These are phyloP conservation scores for Cheilosia vulpina DNA, from an alignment of 2,888 invertebrate genomes.

Conservation along the genomic window DNA sequence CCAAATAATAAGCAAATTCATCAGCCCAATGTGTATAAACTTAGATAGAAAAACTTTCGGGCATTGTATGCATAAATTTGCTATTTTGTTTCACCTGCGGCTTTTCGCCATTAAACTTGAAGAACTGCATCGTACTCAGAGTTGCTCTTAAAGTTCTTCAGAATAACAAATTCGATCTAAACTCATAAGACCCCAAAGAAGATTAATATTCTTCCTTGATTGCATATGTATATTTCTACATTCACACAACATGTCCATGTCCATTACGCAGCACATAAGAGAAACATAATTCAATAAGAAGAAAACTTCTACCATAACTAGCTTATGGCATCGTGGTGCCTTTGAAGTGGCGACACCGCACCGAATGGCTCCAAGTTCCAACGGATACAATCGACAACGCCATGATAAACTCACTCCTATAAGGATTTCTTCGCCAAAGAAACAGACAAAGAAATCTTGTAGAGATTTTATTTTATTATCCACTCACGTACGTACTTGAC, in stretches of 20 bases:
- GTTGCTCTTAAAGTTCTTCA: too few relatives aligned
- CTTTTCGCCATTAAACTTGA: too few relatives aligned
- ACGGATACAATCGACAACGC: not conserved
- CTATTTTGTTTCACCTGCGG: too few relatives aligned
- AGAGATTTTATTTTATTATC: slow-evolving; percentile 52
- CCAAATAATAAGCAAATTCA: too few relatives aligned
- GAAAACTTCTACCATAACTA: slow-evolving; percentile 23
- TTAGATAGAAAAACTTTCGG: too few relatives aligned
- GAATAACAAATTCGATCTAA: too few relatives aligned
- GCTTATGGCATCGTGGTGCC: slow-evolving; percentile 20
- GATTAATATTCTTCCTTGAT: too few relatives aligned
- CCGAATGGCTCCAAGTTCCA: not conserved
- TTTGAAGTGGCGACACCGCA: slow-evolving; percentile 6
- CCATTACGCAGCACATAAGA: slow-evolving; percentile 3
- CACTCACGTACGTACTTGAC: slow-evolving; percentile 58
- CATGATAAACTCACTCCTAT: slow-evolving; percentile 21
- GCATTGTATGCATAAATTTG: too few relatives aligned
- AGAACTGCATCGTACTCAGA: too few relatives aligned
- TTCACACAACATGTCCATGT: not conserved
- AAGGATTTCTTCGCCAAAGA: not conserved
- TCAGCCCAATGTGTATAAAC: too few relatives aligned
- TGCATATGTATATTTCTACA: too few relatives aligned
- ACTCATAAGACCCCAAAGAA: too few relatives aligned
- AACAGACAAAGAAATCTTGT: slow-evolving; percentile 26
- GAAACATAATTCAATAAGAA: slow-evolving; percentile 39